Base-by-base conservation (phyloP, 2,888 invertebrate species). In the Sphecodes monilicornis region DNA sequence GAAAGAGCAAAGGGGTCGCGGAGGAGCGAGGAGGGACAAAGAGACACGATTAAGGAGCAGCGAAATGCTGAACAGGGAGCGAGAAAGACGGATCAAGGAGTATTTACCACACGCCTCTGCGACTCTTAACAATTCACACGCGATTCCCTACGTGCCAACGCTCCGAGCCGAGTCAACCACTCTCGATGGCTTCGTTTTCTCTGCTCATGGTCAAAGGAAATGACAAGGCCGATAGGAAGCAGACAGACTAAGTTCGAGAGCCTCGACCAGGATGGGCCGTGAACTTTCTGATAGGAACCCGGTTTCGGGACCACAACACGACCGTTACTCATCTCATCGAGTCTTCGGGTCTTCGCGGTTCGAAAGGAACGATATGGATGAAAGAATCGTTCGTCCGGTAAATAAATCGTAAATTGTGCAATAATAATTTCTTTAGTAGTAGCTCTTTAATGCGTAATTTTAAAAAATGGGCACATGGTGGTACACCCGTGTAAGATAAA, bases 61-160 rank as follows among this genome's bases (percentile, higher is more conserved):
- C 72, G 87, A 82, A 85, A 74, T 73, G 77, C 71, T 64, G 46
- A 82, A 80, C 78, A 36, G 80, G 78, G 64, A 87, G 77, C 18
- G 71, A 77, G 80, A 88, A 86, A 85, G 90, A 89, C 69, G 78
- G 85, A 85, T 81, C 81, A 84, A 85, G 81, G 78, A 81, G 83
- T 85, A 87, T 84, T 92, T 92, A 90, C 90, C 88, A 88, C 91
- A 89, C 87, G 88, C 88, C 87, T 89, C 86, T 84, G 74, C 85
- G 87, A 90, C 88, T 91, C 89, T 92, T 93, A 91, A 93, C 92
- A 92, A 93, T 93, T 93, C 92, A 91, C 91, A 89, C 91, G 90
- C 90, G 90, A 89, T 90, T 91, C 86, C 86, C 80, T 80, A 76
- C 77, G 82, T 82, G 81, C 76, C 78, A 46, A 46, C 70, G 82